phyloP scores from a whole-genome alignment of 2,888 invertebrate genomes.

The Listrodromus nycthemerus region DNA sequence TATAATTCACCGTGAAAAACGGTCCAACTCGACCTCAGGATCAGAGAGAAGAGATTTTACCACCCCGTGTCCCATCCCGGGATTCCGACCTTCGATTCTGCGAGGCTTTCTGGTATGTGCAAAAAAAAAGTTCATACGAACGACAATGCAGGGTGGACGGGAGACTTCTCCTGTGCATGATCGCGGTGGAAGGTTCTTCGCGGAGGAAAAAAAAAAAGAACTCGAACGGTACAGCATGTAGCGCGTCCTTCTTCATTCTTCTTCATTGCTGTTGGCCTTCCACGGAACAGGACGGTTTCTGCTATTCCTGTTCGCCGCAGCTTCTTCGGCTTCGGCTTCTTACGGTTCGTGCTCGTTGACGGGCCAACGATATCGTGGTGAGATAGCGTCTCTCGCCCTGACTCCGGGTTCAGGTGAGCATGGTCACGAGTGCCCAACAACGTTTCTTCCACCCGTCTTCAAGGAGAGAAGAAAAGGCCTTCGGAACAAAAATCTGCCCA shows the following conservation, averaged over 20 bases:
- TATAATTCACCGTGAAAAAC: constrained; percentile 53
- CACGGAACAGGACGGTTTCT: constrained; percentile 36
- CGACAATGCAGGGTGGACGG: neutral
- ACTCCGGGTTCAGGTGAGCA: constrained; percentile 77
- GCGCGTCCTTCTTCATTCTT: constrained; percentile 23
- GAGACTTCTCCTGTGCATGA: constrained; percentile 20
- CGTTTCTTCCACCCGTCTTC: constrained; percentile 44
- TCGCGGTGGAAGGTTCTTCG: constrained; percentile 5
- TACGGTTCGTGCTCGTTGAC: constrained; percentile 45
- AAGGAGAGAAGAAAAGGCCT: neutral
- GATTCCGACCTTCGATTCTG: constrained; percentile 57
- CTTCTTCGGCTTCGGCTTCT: constrained; percentile 22
- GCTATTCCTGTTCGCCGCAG: constrained; percentile 13
- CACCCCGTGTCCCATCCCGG: constrained; percentile 35
- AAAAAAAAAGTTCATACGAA: constrained; percentile 3
- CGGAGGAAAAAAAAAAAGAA: constrained; percentile 28
- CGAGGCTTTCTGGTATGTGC: constrained; percentile 43
- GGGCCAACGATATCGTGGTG: constrained; percentile 56
- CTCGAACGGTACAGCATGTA: constrained; percentile 59
- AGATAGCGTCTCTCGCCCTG: constrained; percentile 58
- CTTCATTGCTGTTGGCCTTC: constrained; percentile 37
- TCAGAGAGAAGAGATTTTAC: constrained; percentile 34
- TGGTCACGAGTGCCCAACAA: constrained; percentile 75
- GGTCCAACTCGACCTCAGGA: constrained; percentile 33
- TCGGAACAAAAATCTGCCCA: neutral